Conservation (phyloP, 2,113 vertebrate species). For the Ictalurus punctatus region DNA sequence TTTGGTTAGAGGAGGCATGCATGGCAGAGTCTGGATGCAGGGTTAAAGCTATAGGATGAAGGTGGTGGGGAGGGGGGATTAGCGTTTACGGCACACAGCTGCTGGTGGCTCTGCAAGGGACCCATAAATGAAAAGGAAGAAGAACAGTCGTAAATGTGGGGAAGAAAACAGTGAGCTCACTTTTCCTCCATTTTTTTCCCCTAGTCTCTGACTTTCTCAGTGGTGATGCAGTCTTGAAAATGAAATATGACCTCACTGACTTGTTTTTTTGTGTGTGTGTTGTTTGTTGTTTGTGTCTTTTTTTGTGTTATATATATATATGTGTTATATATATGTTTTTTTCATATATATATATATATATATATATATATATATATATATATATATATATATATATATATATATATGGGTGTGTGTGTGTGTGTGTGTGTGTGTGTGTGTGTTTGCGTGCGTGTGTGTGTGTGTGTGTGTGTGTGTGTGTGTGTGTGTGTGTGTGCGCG, state of each 20-base stretch:
- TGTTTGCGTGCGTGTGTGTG: not conserved
- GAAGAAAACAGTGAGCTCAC: slow-evolving; percentile 84
- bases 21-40: slow-evolving; percentile 43
- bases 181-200: slow-evolving; percentile 58
- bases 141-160: slow-evolving; percentile 80
- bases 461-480: not conserved
- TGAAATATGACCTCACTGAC: not conserved
- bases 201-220: not conserved
- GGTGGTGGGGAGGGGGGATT: slow-evolving; percentile 70
- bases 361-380: not conserved
- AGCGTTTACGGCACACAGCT: slow-evolving; percentile 92
- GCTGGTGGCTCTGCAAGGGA: slow-evolving; percentile 85
- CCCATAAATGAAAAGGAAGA: slow-evolving; percentile 82
- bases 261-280: not conserved
- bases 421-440: not conserved
- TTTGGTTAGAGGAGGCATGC: slow-evolving; percentile 48
- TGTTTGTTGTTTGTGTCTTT: not conserved
- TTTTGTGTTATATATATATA: too few relatives aligned
- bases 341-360: too few relatives aligned
- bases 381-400: too few relatives aligned
- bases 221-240: not conserved
- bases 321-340: too few relatives aligned
- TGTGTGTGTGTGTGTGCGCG: not conserved
- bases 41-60: slow-evolving; percentile 36
- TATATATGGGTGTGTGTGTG: not conserved